Evolutionary conservation across 2,113 vertebrate species (phyloP), one percentile per base, ranked within the genome.

Genomic region (Heterochromis multidens): DNA sequence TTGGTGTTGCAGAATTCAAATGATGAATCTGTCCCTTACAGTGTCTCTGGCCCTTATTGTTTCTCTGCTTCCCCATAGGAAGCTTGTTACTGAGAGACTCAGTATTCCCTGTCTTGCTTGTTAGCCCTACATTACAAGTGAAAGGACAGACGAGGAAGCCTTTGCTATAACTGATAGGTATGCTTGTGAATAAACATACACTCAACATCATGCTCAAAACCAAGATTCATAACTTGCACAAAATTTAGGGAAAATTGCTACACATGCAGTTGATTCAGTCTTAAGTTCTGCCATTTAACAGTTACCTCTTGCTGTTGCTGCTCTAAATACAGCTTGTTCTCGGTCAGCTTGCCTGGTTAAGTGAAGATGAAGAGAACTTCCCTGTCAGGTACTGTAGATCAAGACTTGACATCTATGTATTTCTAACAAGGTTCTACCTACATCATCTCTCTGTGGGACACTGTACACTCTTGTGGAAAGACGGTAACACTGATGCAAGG

Each of bases 401-500:
- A 91, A 83, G 78, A 87, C 88, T 85, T 92, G 91, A 93, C 94
- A 91, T 84, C 67, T 11, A 27, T 87, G 86, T 86, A 91, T 92
- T 90, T 94, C 90, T 85, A 92, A 85, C 61, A 72, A 84, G 85
- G 72, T 62, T 87, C 80, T 84, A 92, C 92, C 89, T 86, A 49
- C 35, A 23, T 70, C 74, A 58, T 81, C 91, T 92, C 92, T 90
- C 93, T 79, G 90, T 83, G 91, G 94, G 89, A 94, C 88, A 59
- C 86, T 12, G 81, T 62, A 85, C 74, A 56, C 81, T 81, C 86
- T 82, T 23, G 52, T 82, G 60, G 87, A 90, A 91, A 79, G 84
- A 92, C 25, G 46, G 65, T 82, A 93, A 93, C 87, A 88, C 88
- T 93, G 94, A 95, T 56, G 93, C 92, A 93, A 93, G 81, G 88